Base-by-base conservation (phyloP, 2,888 invertebrate genomes). In the Parthenolecanium corni region DNA sequence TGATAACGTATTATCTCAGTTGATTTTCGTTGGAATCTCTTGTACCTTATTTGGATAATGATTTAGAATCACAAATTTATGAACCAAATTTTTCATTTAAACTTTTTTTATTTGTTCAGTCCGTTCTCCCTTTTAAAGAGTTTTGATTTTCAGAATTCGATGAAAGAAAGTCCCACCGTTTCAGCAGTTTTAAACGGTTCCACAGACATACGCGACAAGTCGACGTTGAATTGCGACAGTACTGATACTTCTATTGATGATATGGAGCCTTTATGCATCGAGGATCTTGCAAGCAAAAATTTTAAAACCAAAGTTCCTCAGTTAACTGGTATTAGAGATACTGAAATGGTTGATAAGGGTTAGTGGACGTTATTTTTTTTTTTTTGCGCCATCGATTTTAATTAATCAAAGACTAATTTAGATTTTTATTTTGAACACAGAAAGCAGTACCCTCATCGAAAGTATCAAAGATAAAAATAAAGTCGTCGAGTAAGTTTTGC, bases 401-500 rank as follows among this genome's bases (percentile, higher is more conserved):
- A 6, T 31, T 31, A 31, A 9, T 31, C 31, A 9, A 31, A 31
- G 31, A 31, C 9, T 6, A 31, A 31, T 31, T 31, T 4, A 42
- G 4, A 9, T 42, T 42, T 42, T 42, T 42, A 14, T 42, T 14
- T 14, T 3, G 3, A 16, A 9, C 14, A 9, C 44, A 42, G 44
- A 18, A 16, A 4, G 44, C 44, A 42, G 14, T 16, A 42, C 5
- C 4, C 4, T 18, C n/a, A 4, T 14, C 14, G 44, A 42, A 42
- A 18, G 18, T 16, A 18, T 18, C 16, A 42, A 42, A 46, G 63
- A 63, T 16, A 63, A 63, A 24, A 53, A 24, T 31, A 63, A 63
- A 63, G 44, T 23, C 16, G 42, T 36, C 18, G 62, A 42, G 61
- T 61, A 38, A 49, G 61, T 61, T n/a, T 51, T 46, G 18, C 6